Evolutionary conservation across 2,113 vertebrate species (phyloP).

Genomic region (Jacana jacana): DNA sequence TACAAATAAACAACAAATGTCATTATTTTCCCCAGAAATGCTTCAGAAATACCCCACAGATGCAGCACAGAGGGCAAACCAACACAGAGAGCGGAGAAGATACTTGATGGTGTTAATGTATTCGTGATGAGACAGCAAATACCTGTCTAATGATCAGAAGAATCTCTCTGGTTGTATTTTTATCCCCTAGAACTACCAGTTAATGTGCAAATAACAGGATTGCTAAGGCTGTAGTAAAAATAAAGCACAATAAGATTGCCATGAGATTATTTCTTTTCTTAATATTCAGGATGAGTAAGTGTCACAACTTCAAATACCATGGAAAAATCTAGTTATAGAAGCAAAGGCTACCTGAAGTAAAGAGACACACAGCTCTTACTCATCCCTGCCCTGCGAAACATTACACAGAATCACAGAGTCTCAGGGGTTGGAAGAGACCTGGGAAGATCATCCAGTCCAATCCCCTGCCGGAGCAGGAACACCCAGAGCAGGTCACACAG

Average conservation of each 20-base stretch:
- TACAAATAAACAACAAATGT: not conserved
- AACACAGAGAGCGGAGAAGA: not conserved
- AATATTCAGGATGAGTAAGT: conserved; percentile 17
- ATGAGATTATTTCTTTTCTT: not conserved
- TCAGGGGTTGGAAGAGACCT: no score
- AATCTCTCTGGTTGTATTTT: not conserved
- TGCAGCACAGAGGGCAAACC: not conserved
- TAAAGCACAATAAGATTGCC: not conserved
- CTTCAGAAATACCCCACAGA: not conserved
- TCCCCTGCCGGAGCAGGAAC: no score
- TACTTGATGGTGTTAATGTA: not conserved
- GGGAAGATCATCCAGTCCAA: no score
- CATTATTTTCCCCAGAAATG: not conserved
- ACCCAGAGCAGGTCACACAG: no score
- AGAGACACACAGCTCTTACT: not conserved
- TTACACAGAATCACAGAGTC: no score
- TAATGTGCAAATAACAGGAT: not conserved
- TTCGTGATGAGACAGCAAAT: not conserved
- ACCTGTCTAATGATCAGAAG: not conserved
- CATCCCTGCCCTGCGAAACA: not conserved
- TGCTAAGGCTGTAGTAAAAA: not conserved
- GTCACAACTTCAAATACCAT: not conserved
- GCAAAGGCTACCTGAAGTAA: not conserved
- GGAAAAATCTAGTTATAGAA: conserved; percentile 18
- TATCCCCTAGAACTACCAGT: not conserved